Percentiles rank a stretch among this genome's conserved stretches.
Evolutionary conservation across 2,888 invertebrate genomes (phyloP).

Genomic region (Eupithecia exiguata): DNA sequence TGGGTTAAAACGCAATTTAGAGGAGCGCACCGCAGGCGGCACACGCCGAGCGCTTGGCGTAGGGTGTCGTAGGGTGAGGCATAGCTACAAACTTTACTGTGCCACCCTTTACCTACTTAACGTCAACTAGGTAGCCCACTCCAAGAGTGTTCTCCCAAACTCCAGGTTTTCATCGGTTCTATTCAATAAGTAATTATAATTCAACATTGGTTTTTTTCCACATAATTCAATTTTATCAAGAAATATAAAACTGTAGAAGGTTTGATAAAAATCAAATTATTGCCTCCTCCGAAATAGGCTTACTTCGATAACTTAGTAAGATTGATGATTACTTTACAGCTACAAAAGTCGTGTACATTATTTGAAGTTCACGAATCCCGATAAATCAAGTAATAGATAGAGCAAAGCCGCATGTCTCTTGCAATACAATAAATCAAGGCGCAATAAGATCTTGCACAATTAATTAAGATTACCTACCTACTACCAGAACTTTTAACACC

Average conservation of each 20-base stretch:
- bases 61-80: slow-evolving; percentile 24
- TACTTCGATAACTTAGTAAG: not conserved
- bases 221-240: not conserved
- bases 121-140: slow-evolving; percentile 35
- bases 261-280: not conserved
- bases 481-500: not conserved
- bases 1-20: slow-evolving; percentile 84
- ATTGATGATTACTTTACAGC: not conserved
- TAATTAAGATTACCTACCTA: not conserved
- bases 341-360: not conserved
- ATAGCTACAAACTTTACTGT: not conserved
- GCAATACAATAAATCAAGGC: slow-evolving; percentile 5
- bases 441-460: not conserved
- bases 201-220: not conserved
- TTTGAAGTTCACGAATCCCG: not conserved
- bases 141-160: no score
- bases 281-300: not conserved
- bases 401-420: slow-evolving; percentile 4
- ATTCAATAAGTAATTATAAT: not conserved
- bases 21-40: slow-evolving; percentile 76
- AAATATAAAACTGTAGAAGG: not conserved
- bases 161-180: not conserved
- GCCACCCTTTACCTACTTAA: slow-evolving; percentile 14
- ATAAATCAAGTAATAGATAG: not conserved
- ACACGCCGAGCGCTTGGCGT: slow-evolving; percentile 58